Conservation (phyloP, 2,888 invertebrate species). For the Zonitis immaculata region DNA sequence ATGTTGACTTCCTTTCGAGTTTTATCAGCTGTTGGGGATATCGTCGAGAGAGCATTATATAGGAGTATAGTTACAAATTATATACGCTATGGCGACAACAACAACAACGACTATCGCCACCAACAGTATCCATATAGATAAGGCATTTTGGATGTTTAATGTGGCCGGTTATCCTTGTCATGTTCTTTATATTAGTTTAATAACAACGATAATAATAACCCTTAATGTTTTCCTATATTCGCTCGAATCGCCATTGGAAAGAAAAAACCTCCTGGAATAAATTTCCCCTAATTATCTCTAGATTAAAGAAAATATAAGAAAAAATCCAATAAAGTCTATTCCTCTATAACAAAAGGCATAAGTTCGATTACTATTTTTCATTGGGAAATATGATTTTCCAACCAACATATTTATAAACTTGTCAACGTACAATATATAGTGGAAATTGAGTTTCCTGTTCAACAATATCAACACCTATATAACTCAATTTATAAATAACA, state of each 20-base stretch:
- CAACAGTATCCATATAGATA: conserved; percentile 23
- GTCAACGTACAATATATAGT: conserved; percentile 20
- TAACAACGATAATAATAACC: neutral
- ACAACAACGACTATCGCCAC: no score
- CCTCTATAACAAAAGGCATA: neutral
- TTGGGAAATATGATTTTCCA: conserved; percentile 9
- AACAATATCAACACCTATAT: neutral
- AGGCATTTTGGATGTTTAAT: conserved; percentile 8
- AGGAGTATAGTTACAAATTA: no score
- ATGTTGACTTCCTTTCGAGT: conserved; percentile 24
- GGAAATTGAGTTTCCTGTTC: conserved; percentile 22
- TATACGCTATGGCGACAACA: no score
- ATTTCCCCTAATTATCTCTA: no score
- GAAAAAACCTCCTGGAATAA: no score
- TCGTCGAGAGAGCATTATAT: no score
- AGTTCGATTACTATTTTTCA: conserved; percentile 3
- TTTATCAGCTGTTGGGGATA: conserved; percentile 28
- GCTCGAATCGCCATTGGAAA: no score
- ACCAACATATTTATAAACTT: conserved; percentile 18
- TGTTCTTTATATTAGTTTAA: neutral
- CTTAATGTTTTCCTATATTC: neutral
- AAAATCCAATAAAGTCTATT: no score
- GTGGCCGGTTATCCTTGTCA: neutral
- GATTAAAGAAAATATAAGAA: no score
- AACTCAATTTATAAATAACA: neutral